Base-by-base conservation (phyloP, 2,113 vertebrate genomes). In the Prietella phreatophila region DNA sequence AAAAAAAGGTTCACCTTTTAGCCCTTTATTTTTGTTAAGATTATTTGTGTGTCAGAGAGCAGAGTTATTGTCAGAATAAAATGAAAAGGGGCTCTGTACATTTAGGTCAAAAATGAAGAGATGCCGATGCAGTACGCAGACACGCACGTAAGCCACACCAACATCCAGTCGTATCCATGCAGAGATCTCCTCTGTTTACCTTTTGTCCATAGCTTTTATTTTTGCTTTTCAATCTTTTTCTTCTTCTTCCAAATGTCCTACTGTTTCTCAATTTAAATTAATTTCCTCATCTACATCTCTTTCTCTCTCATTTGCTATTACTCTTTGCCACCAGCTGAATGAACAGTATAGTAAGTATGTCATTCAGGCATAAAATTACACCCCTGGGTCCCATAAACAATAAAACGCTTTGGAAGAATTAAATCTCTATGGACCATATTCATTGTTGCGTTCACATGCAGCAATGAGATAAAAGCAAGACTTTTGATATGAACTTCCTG, bases 301-400 rank as follows among this genome's bases (percentile, higher is more conserved):
- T 61, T 80, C 56, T 76, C 39, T 85, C 65, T 87, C 76, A 56
- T 20, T 84, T 78, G n/a, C 50, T 71, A 47, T 75, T 81, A 75
- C 80, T 84, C 22, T 63, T 25, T 86, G 81, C 67, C 84, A 33
- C 39, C 65, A 42, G 86, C 80, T 88, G 47, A 87, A 86, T 95
- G 95, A 95, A 95, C 95, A 95, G 94, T 95, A 96, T 95, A 96
- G 95, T 92, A 96, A 95, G 95, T 93, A 96, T 93, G 96, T 96
- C 96, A 96, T 94, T 95, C 95, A 96, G 95, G 95, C 96, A 94
- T 96, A 95, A 96, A 97, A 96, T 96, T 96, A 94, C 93, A 95
- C 96, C 96, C 96, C 92, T 92, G 95, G 95, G 96, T 94, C 94
- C 95, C 95, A 96, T 97, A 96, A 96, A 96, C 95, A 96, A 53